Conservation (phyloP, 1,140 invertebrate species). For the Idris sp. region DNA sequence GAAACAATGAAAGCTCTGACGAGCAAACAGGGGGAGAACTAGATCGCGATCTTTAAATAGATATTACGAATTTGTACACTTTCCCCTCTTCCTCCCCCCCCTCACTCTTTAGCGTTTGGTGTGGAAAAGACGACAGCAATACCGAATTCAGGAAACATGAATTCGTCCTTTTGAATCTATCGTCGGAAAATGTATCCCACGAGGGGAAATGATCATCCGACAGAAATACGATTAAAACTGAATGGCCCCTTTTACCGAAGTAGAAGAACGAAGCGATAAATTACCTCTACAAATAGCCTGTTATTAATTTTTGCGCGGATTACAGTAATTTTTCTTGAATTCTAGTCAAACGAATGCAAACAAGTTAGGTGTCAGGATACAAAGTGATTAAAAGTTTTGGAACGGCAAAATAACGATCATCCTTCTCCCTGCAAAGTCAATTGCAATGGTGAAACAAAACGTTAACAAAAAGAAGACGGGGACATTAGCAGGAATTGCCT, state of each 20-base stretch:
- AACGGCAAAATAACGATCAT: slow-evolving; percentile 34
- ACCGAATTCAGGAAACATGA: slow-evolving; percentile 42
- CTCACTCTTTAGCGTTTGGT: slow-evolving; percentile 11
- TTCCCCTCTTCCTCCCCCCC: slow-evolving; percentile 21
- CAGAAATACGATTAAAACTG: slow-evolving; percentile 17
- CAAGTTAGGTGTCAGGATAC: slow-evolving; percentile 7
- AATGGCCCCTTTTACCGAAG: slow-evolving; percentile 3
- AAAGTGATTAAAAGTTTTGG: slow-evolving; percentile 31
- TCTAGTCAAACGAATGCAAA: slow-evolving; percentile 1
- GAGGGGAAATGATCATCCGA: slow-evolving; percentile 27
- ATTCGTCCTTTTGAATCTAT: slow-evolving; percentile 25
- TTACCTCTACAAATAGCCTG: slow-evolving; percentile 4
- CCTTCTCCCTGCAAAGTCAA: slow-evolving; percentile 27
- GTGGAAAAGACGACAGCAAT: slow-evolving; percentile 39
- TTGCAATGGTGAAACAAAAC: too few species aligned
- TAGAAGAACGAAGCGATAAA: not conserved
- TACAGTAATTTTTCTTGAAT: slow-evolving; percentile 1
- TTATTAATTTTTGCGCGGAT: not conserved
- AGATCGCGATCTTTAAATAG: slow-evolving; percentile 54
- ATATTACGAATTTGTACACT: slow-evolving; percentile 54
- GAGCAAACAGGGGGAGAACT: slow-evolving; percentile 32
- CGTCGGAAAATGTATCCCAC: slow-evolving; percentile 9
- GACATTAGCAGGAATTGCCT: slow-evolving; percentile 25
- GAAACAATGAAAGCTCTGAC: slow-evolving; percentile 74
- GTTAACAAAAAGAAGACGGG: slow-evolving; percentile 38